A percentile compares a stretch with the other conserved stretches of the same genome.
Evolutionary conservation across 2,113 vertebrate species (phyloP).

Genomic region (Pituophis catenifer): DNA sequence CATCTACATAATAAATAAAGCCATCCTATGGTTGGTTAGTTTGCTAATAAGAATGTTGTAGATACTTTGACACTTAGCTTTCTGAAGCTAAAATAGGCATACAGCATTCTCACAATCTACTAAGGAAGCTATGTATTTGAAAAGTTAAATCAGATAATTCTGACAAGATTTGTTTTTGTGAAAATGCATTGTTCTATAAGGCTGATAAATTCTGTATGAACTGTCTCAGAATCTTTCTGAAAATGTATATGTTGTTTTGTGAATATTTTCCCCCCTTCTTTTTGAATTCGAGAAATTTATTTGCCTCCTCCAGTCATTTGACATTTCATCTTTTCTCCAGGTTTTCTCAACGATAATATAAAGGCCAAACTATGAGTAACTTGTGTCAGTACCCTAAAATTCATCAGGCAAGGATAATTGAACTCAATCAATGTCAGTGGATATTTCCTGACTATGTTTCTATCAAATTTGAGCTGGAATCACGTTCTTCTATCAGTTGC

Average conservation of each 20-base stretch:
- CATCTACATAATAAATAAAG: background rate
- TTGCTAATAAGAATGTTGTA: background rate
- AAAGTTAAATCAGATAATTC: background rate
- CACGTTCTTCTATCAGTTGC: background rate
- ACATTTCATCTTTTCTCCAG: background rate
- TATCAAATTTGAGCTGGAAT: background rate
- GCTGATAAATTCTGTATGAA: background rate
- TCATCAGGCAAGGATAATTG: background rate
- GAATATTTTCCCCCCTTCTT: background rate
- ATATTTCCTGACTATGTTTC: background rate
- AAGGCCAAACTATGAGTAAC: background rate
- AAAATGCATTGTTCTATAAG: background rate
- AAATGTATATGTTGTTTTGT: background rate
- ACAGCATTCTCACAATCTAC: background rate
- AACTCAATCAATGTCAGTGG: background rate
- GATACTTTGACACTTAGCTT: background rate
- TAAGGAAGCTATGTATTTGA: background rate
- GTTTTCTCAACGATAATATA: background rate
- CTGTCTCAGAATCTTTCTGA: background rate
- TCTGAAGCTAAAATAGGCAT: background rate
- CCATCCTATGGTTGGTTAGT: background rate
- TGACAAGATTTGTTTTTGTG: background rate
- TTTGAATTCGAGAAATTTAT: background rate
- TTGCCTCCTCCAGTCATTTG: background rate
- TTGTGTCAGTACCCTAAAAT: background rate